Evolutionary conservation across 2,113 vertebrate species (phyloP).

Genomic region (Bos taurus): ARS-UCD2.0 NC_037331.1:116291501-116292000

Average conservation of each 20-base stretch:
- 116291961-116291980: not conserved
- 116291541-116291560: not conserved
- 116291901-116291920: fast-evolving
- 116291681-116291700: not conserved
- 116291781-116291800: not conserved
- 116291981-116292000: not conserved
- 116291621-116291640: too few species aligned
- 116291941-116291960: not conserved
- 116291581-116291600: fast-evolving
- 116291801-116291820: not conserved
- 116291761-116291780: too few species aligned
- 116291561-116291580: not conserved
- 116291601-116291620: fast-evolving
- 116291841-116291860: fast-evolving
- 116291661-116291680: not conserved
- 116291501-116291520: not conserved
- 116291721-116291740: not conserved
- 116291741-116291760: fast-evolving
- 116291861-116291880: too few species aligned
- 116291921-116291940: not conserved
- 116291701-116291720: too few species aligned
- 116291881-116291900: fast-evolving
- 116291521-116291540: not conserved
- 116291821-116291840: fast-evolving
- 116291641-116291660: not conserved